Percentiles rank a stretch among this genome's conserved stretches.
These are phyloP conservation scores for Phyllostomus hastatus DNA, from an alignment of 2,113 vertebrate genomes.

Conservation along the genomic window DNA sequence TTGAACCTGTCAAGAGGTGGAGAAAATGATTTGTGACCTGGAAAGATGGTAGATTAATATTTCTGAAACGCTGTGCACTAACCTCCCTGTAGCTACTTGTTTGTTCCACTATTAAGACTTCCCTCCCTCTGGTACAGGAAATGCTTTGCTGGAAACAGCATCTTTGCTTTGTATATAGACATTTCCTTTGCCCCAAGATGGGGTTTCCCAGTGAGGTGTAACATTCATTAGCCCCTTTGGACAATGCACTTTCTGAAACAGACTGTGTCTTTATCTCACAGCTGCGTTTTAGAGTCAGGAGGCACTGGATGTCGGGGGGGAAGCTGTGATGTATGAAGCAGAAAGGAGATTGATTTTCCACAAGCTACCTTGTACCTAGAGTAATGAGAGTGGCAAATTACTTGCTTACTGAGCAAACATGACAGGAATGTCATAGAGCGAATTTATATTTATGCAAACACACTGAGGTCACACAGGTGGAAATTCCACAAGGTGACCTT, in stretches of 20 bases:
- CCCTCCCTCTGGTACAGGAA: neutral
- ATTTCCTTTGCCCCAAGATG: neutral
- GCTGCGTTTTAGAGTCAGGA: slow-evolving; percentile 66
- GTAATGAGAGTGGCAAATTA: slow-evolving; percentile 81
- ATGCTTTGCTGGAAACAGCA: neutral
- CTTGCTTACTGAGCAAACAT: slow-evolving; percentile 80
- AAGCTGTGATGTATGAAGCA: slow-evolving; percentile 78
- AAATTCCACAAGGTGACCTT: slow-evolving; percentile 76
- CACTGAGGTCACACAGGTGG: slow-evolving; percentile 38
- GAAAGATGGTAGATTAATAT: slow-evolving; percentile 65
- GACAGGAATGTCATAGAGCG: slow-evolving; percentile 77
- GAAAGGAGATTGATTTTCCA: slow-evolving; percentile 81
- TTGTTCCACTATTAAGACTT: slow-evolving; percentile 46
- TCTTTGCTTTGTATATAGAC: slow-evolving; percentile 50
- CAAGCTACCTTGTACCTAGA: slow-evolving; percentile 75
- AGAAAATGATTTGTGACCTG: slow-evolving; percentile 67
- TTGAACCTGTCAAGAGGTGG: slow-evolving; percentile 57
- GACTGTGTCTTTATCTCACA: slow-evolving; percentile 11
- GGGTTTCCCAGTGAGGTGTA: slow-evolving; percentile 54
- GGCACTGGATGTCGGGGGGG: slow-evolving; percentile 61
- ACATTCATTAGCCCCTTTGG: slow-evolving; percentile 52
- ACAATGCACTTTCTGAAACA: slow-evolving; percentile 6
- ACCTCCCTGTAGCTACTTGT: slow-evolving; percentile 1
- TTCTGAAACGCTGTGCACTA: slow-evolving; percentile 32
- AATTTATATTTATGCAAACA: slow-evolving; percentile 82